Percentiles rank a stretch among this genome's conserved stretches.
These are phyloP conservation scores for Pteromalus puparum DNA, from an alignment of 1,140 invertebrate species.

Conservation along the genomic window DNA sequence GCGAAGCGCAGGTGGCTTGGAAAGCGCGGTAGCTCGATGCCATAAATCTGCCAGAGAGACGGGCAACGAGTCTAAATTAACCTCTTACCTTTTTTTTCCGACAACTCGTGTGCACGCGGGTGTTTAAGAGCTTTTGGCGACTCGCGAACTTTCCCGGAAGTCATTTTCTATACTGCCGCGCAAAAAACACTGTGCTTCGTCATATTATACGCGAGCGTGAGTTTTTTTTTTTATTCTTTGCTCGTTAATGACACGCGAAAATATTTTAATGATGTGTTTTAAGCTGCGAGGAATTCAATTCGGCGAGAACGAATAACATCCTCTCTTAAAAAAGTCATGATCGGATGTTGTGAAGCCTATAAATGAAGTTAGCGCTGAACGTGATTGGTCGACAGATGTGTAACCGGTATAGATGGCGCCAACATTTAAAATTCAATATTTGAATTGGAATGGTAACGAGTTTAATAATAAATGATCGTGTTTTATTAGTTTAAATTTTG, in stretches of 20 bases:
- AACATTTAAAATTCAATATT: too few relatives aligned
- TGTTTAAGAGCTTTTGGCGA: slow-evolving; percentile 11
- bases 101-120: neutral
- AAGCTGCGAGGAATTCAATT: neutral
- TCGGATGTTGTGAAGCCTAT: too few relatives aligned
- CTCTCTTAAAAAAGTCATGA: too few relatives aligned
- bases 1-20: neutral
- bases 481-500: too few relatives aligned
- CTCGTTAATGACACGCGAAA: neutral
- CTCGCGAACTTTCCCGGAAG: slow-evolving; percentile 38
- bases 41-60: neutral
- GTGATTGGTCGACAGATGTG: too few relatives aligned
- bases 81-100: neutral
- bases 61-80: neutral
- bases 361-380: too few relatives aligned
- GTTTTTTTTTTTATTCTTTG: neutral
- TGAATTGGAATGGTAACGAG: too few relatives aligned
- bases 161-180: slow-evolving; percentile 11
- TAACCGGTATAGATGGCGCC: too few relatives aligned
- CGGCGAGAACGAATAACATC: too few relatives aligned
- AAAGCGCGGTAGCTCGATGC: slow-evolving; percentile 17
- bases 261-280: slow-evolving; percentile 22
- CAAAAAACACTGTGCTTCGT: neutral
- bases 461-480: too few relatives aligned
- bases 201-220: neutral